Conservation (phyloP, 2,113 vertebrate species). For the Ascaphus truei region DNA sequence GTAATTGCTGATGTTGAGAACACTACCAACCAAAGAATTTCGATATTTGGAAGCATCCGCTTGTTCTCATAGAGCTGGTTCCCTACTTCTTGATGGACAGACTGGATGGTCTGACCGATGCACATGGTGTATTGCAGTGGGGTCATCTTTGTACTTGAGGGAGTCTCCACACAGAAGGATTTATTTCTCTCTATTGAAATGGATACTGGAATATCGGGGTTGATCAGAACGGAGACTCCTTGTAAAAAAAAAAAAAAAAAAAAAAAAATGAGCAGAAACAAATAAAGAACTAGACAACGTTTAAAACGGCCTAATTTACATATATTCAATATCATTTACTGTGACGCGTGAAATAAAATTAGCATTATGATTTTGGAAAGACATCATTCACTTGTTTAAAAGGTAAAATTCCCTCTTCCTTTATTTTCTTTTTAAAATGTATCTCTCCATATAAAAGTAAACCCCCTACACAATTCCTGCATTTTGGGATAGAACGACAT, state of each 20-base stretch:
- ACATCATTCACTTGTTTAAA: no score
- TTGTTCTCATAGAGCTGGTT: slow-evolving; percentile 43
- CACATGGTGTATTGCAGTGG: slow-evolving; percentile 78
- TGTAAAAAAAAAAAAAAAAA: neutral
- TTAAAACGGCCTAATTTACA: no score
- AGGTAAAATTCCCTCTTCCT: no score
- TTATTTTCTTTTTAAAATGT: no score
- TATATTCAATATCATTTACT: no score
- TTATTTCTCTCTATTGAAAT: slow-evolving; percentile 67
- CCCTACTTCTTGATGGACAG: slow-evolving; percentile 60
- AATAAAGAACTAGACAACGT: neutral
- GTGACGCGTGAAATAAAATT: no score
- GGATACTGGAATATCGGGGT: slow-evolving; percentile 63
- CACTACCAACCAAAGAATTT: slow-evolving; percentile 73
- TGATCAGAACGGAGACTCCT: slow-evolving; percentile 75
- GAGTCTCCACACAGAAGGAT: slow-evolving; percentile 75
- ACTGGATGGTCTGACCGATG: slow-evolving; percentile 57
- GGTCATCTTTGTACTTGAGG: slow-evolving; percentile 51
- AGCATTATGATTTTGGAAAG: no score
- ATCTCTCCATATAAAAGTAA: no score
- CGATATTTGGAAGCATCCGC: slow-evolving; percentile 59
- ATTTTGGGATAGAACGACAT: no score
- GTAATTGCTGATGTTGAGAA: no score
- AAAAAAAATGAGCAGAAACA: neutral
- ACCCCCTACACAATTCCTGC: no score